A percentile compares a stretch with the other conserved stretches of the same genome.
phyloP scores from a whole-genome alignment of 2,113 vertebrate species.

The Heptranchias perlo region DNA sequence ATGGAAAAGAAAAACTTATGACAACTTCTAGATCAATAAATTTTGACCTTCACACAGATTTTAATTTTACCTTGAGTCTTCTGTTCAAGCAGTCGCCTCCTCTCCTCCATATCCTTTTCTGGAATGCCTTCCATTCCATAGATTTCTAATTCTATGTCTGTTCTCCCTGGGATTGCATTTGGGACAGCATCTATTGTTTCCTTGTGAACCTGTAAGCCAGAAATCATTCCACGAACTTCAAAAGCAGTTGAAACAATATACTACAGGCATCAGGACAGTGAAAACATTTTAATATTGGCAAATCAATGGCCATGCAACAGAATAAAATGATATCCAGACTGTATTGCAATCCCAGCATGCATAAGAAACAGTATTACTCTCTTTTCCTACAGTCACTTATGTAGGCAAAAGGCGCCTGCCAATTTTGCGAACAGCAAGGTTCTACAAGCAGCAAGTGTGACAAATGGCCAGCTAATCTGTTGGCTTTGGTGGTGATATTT shows the following conservation, averaged over 20 bases:
- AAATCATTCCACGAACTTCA: neutral
- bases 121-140: constrained; percentile 99
- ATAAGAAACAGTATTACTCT: too few relatives aligned
- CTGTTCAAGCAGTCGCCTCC: constrained; percentile 85
- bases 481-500: neutral
- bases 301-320: neutral
- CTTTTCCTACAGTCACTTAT: too few relatives aligned
- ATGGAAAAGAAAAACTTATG: too few relatives aligned
- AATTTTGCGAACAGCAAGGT: neutral
- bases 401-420: neutral
- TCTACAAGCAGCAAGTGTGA: neutral
- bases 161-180: constrained; percentile 95
- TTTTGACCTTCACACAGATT: neutral
- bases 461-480: neutral
- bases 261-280: neutral
- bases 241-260: constrained; percentile 28
- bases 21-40: neutral
- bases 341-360: neutral
- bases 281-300: neutral
- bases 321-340: neutral
- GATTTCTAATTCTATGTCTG: constrained; percentile 95
- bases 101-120: constrained; percentile 97
- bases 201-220: constrained; percentile 78
- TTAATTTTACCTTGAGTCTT: constrained; percentile 82
- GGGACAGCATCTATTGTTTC: constrained; percentile 97